Base-by-base conservation (phyloP, 92 coral and sea anemone species). In the Nematostella vectensis region DNA sequence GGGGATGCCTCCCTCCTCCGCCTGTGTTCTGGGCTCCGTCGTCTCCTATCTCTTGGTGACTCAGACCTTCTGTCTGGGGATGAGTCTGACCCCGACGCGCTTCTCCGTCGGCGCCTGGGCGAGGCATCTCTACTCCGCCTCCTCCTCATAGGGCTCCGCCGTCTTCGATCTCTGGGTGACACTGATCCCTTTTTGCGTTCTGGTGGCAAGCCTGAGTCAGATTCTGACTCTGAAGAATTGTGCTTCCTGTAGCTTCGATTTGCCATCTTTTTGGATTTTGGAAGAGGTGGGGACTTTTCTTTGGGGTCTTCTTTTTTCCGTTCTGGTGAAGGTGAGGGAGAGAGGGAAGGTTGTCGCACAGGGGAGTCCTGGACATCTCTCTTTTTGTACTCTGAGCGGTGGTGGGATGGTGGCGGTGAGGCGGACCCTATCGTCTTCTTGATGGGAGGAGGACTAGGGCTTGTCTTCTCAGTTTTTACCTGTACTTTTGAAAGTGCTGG, bases 221-320 rank as follows among this genome's bases (percentile, higher is more conserved):
- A 88, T 8, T 89, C 83, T 4, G 96, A 82, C 3, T 83, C 76
- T 2, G 94, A 88, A 18, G 96, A 78, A 0, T 89, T 77, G 36
- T 80, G 82, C 31, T 83, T 78, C 40, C 99, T 79, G 57, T 93
- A 93, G 42, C 94, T 74, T 31, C 99, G 84, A 47, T 82, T 85
- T 26, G 88, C 85, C 1, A 84, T 76, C 62, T 86, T 93, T 71
- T 88, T 78, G 0, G 96, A 78, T 58, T 82, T 81, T 3, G 94
- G 96, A 20, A 75, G 31, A 11, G 79, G 81, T 0, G 87, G 83
- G 0, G 85, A 75, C 55, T 66, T 65, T 36, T 65, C 71, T 65
- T 78, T 82, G 2, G 66, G 76, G 31, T 67, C 70, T 39, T 62
- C 68, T n/a, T 71, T 79, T 53, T 47, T 39, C 64, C 75, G 77